Evolutionary conservation across 2,797 vertebrate genomes (phyloP).

Genomic region (Momotus momota): DNA sequence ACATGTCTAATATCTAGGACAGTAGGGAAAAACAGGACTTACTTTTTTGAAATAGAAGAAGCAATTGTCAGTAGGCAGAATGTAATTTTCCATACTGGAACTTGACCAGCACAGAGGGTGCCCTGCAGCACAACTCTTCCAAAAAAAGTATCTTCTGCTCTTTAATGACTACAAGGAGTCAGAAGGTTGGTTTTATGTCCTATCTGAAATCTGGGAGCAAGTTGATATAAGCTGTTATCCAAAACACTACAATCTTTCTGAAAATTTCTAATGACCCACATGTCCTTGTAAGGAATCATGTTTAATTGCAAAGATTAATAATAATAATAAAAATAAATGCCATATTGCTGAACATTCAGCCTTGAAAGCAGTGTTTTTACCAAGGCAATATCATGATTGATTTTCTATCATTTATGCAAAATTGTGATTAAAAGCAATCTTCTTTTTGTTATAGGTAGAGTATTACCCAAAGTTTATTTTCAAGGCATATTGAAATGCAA

Average conservation of each 20-base stretch:
- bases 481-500: neutral
- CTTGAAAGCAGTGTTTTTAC: neutral
- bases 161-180: neutral
- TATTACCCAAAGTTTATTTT: neutral
- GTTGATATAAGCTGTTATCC: neutral
- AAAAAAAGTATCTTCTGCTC: neutral
- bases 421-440: neutral
- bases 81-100: constrained; percentile 9
- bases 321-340: neutral
- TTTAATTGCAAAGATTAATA: neutral
- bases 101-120: neutral
- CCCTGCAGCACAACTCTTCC: neutral
- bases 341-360: neutral
- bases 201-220: neutral
- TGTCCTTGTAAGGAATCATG: neutral
- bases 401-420: neutral
- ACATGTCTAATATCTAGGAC: neutral
- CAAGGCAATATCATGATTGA: neutral
- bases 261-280: neutral
- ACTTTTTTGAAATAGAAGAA: neutral
- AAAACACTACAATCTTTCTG: neutral
- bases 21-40: neutral
- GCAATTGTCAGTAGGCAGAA: neutral
- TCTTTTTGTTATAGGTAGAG: neutral
- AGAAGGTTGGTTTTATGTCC: neutral